phyloP scores from a whole-genome alignment of 2,797 vertebrate genomes.

The Graptemys geographica region DNA sequence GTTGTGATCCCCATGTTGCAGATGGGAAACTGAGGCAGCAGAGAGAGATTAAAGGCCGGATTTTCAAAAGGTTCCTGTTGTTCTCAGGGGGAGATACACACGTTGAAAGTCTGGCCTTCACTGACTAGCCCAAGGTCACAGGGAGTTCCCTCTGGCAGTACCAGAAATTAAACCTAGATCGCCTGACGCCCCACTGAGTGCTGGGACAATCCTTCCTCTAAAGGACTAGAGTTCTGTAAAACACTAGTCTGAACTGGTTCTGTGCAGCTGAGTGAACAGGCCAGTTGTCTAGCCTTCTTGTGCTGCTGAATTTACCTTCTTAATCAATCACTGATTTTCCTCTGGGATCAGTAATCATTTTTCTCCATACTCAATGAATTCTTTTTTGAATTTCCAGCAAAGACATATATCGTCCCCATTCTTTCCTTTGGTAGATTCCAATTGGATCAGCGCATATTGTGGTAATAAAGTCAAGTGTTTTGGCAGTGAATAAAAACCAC shows the following conservation, averaged over 20 bases:
- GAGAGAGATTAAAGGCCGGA: not conserved
- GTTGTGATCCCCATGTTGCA: too few relatives aligned
- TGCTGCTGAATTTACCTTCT: not conserved
- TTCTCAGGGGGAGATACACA: rapidly evolving
- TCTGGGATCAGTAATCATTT: not conserved
- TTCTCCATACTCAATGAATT: not conserved
- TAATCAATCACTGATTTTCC: not conserved
- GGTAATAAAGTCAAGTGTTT: not conserved
- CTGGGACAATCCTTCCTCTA: not conserved
- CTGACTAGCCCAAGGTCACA: too few relatives aligned
- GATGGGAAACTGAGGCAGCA: too few relatives aligned
- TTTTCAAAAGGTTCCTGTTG: not conserved
- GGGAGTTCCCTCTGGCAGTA: too few relatives aligned
- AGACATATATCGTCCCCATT: not conserved
- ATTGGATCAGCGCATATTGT: not conserved
- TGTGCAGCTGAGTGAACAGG: not conserved
- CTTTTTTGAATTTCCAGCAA: not conserved
- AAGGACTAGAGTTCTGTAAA: too few relatives aligned
- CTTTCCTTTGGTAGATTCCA: not conserved
- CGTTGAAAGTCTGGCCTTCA: not conserved
- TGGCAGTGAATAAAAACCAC: not conserved
- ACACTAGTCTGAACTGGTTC: too few relatives aligned
- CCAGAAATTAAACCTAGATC: rapidly evolving
- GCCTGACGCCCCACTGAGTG: not conserved
- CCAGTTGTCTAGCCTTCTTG: not conserved